Percentiles rank a stretch among this genome's conserved stretches.
These are phyloP conservation scores for Hexactinellida sp. DNA, from an alignment of 37 sponge, comb jelly and placozoan species.

Conservation along the genomic window DNA sequence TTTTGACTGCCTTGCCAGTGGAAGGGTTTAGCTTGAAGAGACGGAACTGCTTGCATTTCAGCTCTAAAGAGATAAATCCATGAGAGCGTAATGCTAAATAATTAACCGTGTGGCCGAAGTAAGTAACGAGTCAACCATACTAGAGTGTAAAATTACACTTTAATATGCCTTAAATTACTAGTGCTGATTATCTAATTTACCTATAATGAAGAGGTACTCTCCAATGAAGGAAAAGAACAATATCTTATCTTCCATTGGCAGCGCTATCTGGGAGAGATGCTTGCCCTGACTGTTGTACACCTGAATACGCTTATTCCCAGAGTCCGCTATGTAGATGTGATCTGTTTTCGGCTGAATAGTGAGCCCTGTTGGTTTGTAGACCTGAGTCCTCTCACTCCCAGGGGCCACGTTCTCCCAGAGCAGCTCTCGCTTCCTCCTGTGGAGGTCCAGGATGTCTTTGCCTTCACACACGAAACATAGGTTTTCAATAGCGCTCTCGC, in stretches of 20 bases:
- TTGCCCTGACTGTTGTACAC: background rate
- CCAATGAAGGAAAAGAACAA: background rate
- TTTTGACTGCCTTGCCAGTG: too few species aligned
- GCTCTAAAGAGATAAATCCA: too few species aligned
- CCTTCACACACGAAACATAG: background rate
- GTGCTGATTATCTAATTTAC: too few species aligned
- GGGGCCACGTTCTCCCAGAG: background rate
- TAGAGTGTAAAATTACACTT: too few species aligned
- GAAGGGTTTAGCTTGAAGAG: too few species aligned
- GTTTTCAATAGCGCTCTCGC: background rate
- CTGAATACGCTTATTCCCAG: background rate
- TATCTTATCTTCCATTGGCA: background rate
- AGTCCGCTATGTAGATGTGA: background rate
- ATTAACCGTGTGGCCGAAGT: too few species aligned
- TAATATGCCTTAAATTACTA: too few species aligned
- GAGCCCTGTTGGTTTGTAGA: background rate
- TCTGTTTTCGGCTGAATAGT: background rate
- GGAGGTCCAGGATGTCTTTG: background rate
- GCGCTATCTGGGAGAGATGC: background rate
- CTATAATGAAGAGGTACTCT: background rate
- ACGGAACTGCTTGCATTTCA: too few species aligned
- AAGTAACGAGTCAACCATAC: too few species aligned
- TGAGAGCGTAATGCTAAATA: too few species aligned
- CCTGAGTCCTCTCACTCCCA: background rate
- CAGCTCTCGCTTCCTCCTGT: background rate